These are phyloP conservation scores for Austrofundulus limnaeus DNA, from an alignment of 2,113 vertebrate genomes.

Conservation along the genomic window DNA sequence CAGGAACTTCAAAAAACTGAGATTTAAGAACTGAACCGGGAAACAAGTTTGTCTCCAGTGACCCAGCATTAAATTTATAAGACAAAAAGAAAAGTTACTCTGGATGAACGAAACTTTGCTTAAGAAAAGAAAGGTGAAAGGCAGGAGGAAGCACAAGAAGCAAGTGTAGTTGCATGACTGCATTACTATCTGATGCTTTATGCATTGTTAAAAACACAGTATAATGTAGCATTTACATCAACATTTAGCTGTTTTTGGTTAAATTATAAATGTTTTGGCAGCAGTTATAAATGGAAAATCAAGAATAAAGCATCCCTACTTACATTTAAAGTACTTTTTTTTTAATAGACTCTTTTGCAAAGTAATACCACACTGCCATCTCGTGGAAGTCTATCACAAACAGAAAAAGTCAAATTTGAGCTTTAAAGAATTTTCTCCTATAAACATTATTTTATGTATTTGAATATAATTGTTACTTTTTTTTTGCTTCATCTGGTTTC, in stretches of 20 bases:
- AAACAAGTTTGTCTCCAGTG: conserved; percentile 13
- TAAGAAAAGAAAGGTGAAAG: background rate
- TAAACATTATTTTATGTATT: background rate
- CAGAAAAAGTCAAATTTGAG: too few species aligned
- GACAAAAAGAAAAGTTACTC: background rate
- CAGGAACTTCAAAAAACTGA: conserved; percentile 27
- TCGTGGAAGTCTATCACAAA: conserved; percentile 1
- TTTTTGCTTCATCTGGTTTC: too few species aligned
- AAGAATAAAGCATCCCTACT: too few species aligned
- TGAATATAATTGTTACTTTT: background rate
- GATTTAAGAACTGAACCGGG: background rate
- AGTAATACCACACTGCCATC: conserved; percentile 23
- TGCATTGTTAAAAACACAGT: too few species aligned
- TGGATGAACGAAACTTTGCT: background rate
- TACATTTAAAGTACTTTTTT: too few species aligned
- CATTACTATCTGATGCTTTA: too few species aligned
- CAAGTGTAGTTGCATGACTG: background rate
- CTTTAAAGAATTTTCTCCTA: background rate
- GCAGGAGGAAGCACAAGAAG: too few species aligned
- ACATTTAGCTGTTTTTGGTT: too few species aligned
- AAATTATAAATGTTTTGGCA: too few species aligned
- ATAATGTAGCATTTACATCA: too few species aligned
- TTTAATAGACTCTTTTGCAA: too few species aligned
- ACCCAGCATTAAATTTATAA: background rate
- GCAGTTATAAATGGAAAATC: too few species aligned